phyloP scores from a whole-genome alignment of 2,797 vertebrate species.

The Taenioides sp. region DNA sequence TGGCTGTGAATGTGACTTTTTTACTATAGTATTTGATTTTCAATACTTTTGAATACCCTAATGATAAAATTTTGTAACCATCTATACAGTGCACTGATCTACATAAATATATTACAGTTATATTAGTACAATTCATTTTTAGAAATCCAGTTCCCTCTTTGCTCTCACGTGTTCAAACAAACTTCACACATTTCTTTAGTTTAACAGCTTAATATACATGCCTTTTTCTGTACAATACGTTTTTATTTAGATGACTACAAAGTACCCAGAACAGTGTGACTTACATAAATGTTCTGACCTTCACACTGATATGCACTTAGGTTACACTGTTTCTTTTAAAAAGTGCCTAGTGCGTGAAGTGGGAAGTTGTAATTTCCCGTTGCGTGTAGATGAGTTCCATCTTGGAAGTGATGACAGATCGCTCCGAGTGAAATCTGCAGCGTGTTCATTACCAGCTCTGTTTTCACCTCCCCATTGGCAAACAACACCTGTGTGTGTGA shows the following conservation, averaged over 20 bases:
- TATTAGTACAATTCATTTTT: too few relatives aligned
- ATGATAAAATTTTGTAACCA: too few relatives aligned
- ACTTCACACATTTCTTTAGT: not conserved
- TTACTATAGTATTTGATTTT: too few relatives aligned
- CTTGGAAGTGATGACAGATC: constrained; percentile 73
- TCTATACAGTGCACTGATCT: too few relatives aligned
- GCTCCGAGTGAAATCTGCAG: constrained; percentile 48
- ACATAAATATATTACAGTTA: too few relatives aligned
- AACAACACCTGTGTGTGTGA: constrained; percentile 62
- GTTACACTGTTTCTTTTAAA: not conserved
- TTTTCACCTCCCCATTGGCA: constrained; percentile 49
- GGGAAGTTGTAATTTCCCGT: constrained; percentile 64
- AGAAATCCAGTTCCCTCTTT: too few relatives aligned
- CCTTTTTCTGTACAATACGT: not conserved
- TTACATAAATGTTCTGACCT: not conserved
- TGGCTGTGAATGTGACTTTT: too few relatives aligned
- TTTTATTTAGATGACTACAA: not conserved
- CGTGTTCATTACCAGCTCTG: constrained; percentile 64
- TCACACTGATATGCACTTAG: not conserved
- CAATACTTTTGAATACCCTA: too few relatives aligned
- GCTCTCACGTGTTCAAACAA: too few relatives aligned
- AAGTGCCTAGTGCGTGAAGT: constrained; percentile 19
- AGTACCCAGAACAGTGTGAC: not conserved
- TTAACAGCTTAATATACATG: not conserved
- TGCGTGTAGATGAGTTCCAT: constrained; percentile 61